Evolutionary conservation across 2,888 invertebrate species (phyloP), one percentile per base, ranked within the genome.

Genomic region (Parelbella ahira): DNA sequence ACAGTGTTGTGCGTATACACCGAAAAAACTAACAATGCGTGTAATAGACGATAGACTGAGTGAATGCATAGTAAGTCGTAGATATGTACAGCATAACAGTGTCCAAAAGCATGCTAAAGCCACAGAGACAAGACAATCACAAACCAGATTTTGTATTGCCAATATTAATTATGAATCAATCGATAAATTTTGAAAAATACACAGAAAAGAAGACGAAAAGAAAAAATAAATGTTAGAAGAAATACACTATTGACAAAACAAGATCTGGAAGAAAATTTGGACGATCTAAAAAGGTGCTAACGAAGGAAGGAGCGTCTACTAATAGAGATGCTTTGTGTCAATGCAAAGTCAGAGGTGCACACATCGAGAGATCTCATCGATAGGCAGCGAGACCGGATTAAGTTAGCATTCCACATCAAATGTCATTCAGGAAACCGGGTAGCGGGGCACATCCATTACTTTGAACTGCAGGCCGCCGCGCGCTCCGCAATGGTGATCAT

Each of bases 241-340:
- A n/a, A 28, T 48, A 53, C 39, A 50, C 49, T 48, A 57, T 63
- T 68, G 74, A 77, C 74, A 73, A 72, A 61, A 61, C 63, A 68
- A 69, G 68, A 72, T 71, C 74, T 64, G 63, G 51, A 45, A 65
- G 51, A 54, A 53, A 59, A 78, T 79, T 82, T 83, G 84, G 84
- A 87, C 86, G 87, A 86, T 81, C 86, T 84, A 83, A 66, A 84
- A 86, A 84, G 83, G 78, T 80, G 80, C 81, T 74, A 78, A 83
- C 80, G 84, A 80, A 88, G 83, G 80, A 83, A 87, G 36, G 86
- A 86, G 86, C 84, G 83, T 63, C 82, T 84, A 84, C 67, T 56
- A 29, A 56, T 63, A 67, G 63, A 76, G 66, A 74, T 77, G 78
- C 73, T 66, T 59, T 54, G 71, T 77, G 75, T 70, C 64, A 73